These are phyloP conservation scores for Megatriorchis doriae DNA, from an alignment of 2,113 vertebrate species.

Conservation along the genomic window DNA sequence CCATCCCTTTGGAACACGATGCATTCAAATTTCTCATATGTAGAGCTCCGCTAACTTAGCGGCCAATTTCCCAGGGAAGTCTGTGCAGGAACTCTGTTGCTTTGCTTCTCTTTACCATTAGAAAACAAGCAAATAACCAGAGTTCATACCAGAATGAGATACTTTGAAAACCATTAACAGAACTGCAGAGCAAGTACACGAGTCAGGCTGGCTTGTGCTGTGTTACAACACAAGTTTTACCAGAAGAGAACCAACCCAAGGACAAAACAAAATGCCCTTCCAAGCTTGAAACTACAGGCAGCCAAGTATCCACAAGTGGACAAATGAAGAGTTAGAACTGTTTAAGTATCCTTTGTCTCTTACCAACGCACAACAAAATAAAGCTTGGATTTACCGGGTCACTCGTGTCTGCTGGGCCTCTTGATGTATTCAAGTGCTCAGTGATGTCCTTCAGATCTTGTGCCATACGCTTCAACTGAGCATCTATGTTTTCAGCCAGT, in stretches of 20 bases:
- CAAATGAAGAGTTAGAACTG: background rate
- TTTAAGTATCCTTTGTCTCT: background rate
- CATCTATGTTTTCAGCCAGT: slow-evolving; percentile 88
- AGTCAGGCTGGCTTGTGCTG: background rate
- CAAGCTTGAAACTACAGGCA: background rate
- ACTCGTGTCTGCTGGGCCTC: slow-evolving; percentile 77
- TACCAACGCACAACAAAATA: background rate
- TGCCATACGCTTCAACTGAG: slow-evolving; percentile 87
- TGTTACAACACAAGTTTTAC: background rate
- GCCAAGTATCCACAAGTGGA: accelerated
- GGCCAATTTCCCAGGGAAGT: background rate
- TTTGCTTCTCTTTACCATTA: background rate
- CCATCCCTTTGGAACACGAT: too few species aligned
- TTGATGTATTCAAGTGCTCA: slow-evolving; percentile 84
- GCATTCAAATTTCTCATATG: too few species aligned
- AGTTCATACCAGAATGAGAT: background rate
- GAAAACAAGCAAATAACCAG: background rate
- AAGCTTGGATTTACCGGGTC: slow-evolving; percentile 74
- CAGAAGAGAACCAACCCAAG: background rate
- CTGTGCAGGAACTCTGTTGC: background rate
- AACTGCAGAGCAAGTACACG: background rate
- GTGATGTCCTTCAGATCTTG: slow-evolving; percentile 92
- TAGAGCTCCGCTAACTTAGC: too few species aligned
- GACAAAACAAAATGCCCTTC: background rate
- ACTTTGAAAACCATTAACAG: background rate